A percentile compares a stretch with the other conserved stretches of the same genome.
Evolutionary conservation across 2,113 vertebrate species (phyloP).

Genomic region (Cebidichthys violaceus): DNA sequence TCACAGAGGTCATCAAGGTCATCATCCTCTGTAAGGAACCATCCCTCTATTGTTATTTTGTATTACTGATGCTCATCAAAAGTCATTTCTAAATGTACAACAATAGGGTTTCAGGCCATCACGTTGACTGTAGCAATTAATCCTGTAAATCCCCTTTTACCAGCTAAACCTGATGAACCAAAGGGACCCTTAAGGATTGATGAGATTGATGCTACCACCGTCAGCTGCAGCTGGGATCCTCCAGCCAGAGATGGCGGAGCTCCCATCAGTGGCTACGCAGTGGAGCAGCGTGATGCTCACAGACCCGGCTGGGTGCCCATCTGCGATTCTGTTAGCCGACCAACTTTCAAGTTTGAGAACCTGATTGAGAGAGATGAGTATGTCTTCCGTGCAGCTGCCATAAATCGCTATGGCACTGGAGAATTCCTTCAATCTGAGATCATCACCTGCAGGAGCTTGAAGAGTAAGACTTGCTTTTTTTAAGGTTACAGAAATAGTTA

Average conservation of each 20-base stretch:
- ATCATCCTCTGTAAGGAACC: conserved; percentile 92
- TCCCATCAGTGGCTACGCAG: conserved; percentile 91
- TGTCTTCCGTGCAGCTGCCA: conserved; percentile 95
- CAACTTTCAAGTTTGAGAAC: conserved; percentile 91
- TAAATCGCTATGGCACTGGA: conserved; percentile 95
- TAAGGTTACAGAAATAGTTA: neutral
- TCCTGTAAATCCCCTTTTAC: conserved; percentile 19
- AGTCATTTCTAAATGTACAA: neutral
- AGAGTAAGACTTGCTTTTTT: conserved; percentile 85
- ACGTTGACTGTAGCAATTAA: neutral
- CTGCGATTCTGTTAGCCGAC: conserved; percentile 93
- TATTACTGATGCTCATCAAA: neutral
- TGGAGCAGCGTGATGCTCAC: conserved; percentile 97
- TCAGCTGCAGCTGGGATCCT: conserved; percentile 93
- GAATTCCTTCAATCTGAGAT: conserved; percentile 95
- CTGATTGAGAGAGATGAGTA: conserved; percentile 95
- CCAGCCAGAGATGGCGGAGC: conserved; percentile 94
- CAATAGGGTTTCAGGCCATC: neutral
- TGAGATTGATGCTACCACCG: conserved; percentile 91
- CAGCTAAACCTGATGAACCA: conserved; percentile 96
- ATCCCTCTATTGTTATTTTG: neutral
- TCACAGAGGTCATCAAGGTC: conserved; percentile 90
- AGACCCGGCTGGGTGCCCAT: conserved; percentile 97
- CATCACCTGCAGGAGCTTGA: conserved; percentile 92
- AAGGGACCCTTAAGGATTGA: conserved; percentile 91